Base-by-base conservation (phyloP, 2,113 vertebrate genomes). In the Herpailurus yagouaroundi region DNA sequence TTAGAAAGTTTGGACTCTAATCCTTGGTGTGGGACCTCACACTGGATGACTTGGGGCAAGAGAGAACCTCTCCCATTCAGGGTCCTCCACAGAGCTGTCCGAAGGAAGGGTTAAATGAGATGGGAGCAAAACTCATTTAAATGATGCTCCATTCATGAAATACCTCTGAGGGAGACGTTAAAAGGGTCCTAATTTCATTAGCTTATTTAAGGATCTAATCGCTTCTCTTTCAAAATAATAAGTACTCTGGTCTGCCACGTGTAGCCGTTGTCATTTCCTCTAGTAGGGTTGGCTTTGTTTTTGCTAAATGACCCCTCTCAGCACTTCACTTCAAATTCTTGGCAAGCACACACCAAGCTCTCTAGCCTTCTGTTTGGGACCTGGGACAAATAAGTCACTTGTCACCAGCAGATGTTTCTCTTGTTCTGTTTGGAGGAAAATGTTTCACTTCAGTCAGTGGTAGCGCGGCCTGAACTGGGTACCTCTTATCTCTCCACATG, bases 241-340 rank as follows among this genome's bases (percentile, higher is more conserved):
- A 50, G 9, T 15, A 7, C 14, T 10, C 79, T 41, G 11, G 5
- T 60, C 36, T 16, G 4, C 68, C 31, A 86, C 25, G 29, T 23
- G 50, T 18, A 12, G 73, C 31, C 13, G 52, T 31, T 36, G 2
- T 41, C 12, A 38, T 84, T 76, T 66, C 11, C 94, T 95, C 93
- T 60, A 33, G 33, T 31, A n/a, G 16, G 36, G 18, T 52, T 27
- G 55, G 45, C 71, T 87, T 90, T 73, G 19, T 82, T 91, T 92
- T 91, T 55, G 89, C 23, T 84, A n/a, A 87, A 60, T 95, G 38
- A 63, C 38, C 64, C 55, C 52, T 76, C 36, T 88, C 41, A 33
- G 50, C 60, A 16, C 50, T 45, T 73, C 36, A 16, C 48, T 19
- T 12, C 63, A 89, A 74, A 60, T 16, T 45, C 60, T 45, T 83